Evolutionary conservation across 2,113 vertebrate genomes (phyloP).

Genomic region (Scomber japonicus): DNA sequence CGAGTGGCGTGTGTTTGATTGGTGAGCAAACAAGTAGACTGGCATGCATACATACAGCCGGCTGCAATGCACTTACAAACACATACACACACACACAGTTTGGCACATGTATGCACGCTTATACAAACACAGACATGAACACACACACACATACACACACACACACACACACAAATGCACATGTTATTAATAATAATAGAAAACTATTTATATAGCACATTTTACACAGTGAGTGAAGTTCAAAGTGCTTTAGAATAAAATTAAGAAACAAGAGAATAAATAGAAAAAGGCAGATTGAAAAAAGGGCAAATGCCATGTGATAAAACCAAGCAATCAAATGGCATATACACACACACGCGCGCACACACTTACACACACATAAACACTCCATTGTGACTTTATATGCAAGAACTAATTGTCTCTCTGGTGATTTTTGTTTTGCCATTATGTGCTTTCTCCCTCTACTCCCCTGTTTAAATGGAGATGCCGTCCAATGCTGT

Average conservation of each 20-base stretch:
- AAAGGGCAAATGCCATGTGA: no score
- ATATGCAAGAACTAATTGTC: conserved; percentile 72
- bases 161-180: background rate
- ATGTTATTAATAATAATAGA: no score
- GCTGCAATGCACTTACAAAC: conserved; percentile 22
- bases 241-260: no score
- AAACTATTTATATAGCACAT: no score
- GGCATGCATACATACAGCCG: conserved; percentile 45
- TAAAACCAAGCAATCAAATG: no score
- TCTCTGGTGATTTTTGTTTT: conserved; percentile 74
- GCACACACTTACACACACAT: conserved; percentile 15
- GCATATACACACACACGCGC: conserved; percentile 4
- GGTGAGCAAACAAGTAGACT: conserved; percentile 70
- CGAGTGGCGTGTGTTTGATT: conserved; percentile 63
- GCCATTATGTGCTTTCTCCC: conserved; percentile 63
- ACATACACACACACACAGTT: conserved; percentile 8
- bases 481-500: conserved; percentile 67
- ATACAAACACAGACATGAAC: conserved; percentile 19
- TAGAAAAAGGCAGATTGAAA: no score
- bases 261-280: no score
- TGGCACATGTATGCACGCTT: conserved; percentile 27
- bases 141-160: background rate
- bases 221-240: no score
- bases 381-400: conserved; percentile 48
- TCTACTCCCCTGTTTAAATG: conserved; percentile 70